phyloP scores from a whole-genome alignment of 2,113 vertebrate genomes.

The Crypturellus undulatus region DNA sequence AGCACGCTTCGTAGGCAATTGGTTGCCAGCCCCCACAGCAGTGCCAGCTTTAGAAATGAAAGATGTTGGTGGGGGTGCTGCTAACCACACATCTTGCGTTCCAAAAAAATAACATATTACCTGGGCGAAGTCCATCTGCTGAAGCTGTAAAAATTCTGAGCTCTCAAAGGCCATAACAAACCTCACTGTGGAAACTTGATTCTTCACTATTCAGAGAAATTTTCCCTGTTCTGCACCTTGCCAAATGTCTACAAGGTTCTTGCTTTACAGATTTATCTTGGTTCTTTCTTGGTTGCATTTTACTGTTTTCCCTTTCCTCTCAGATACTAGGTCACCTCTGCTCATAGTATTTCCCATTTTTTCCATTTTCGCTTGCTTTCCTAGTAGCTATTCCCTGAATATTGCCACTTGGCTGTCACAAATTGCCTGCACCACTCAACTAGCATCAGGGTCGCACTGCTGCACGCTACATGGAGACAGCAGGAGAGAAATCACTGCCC shows the following conservation, averaged over 20 bases:
- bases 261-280: conserved; percentile 24
- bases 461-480: background rate
- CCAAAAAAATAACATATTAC: conserved; percentile 70
- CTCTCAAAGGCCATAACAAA: conserved; percentile 62
- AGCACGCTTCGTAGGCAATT: background rate
- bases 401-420: background rate
- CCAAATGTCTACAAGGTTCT: conserved; percentile 45
- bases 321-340: background rate
- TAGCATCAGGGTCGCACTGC: background rate
- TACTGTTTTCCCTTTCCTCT: background rate
- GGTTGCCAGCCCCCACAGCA: conserved; percentile 46
- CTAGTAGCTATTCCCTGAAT: background rate
- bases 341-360: background rate
- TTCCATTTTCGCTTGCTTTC: background rate
- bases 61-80: conserved; percentile 65
- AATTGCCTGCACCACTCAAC: background rate
- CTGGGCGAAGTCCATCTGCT: conserved; percentile 72
- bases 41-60: conserved; percentile 63
- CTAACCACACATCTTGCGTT: conserved; percentile 62
- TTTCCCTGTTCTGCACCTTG: conserved; percentile 49
- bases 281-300: conserved; percentile 28
- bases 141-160: conserved; percentile 69
- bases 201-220: conserved; percentile 52
- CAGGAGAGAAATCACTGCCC: background rate
- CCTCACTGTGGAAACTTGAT: conserved; percentile 66